phyloP scores from a whole-genome alignment of 1,140 invertebrate species.

The Aphelinus certus region DNA sequence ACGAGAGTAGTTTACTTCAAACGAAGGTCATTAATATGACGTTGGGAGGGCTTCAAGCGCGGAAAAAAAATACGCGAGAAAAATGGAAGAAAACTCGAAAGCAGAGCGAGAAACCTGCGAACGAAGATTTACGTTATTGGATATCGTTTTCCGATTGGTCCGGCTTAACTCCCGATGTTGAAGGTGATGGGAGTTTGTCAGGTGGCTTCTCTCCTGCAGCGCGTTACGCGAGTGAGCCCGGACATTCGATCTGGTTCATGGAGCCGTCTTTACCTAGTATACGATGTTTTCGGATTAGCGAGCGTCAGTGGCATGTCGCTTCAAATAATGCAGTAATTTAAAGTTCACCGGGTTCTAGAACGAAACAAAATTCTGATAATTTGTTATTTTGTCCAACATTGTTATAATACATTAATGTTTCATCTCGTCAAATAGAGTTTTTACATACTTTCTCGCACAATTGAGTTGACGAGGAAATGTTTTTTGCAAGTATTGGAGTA shows the following conservation, averaged over 20 bases:
- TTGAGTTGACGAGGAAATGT: background rate
- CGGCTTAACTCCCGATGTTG: constrained; percentile 48
- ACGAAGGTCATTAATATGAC: no score
- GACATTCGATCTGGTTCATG: constrained; percentile 39
- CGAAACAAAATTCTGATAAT: background rate
- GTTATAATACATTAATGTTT: no score
- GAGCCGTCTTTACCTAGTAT: constrained; percentile 40
- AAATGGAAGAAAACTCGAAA: constrained; percentile 13
- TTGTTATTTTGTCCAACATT: no score
- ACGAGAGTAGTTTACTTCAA: no score
- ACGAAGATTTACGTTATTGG: constrained; percentile 56
- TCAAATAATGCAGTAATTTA: constrained; percentile 20
- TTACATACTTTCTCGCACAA: constrained; percentile 2
- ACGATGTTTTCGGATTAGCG: constrained; percentile 42
- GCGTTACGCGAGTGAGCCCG: constrained; percentile 3
- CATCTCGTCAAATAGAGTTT: background rate
- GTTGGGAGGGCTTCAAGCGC: no score
- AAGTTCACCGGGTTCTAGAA: background rate
- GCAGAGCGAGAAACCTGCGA: constrained; percentile 4
- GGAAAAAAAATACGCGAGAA: background rate
- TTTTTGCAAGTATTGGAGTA: no score
- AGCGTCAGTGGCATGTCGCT: background rate
- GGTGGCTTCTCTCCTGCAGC: constrained; percentile 30
- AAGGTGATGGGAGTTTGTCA: constrained; percentile 53
- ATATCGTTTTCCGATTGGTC: constrained; percentile 58